Conservation (phyloP, 2,797 vertebrate species). For the Amphiprion clarkii region DNA sequence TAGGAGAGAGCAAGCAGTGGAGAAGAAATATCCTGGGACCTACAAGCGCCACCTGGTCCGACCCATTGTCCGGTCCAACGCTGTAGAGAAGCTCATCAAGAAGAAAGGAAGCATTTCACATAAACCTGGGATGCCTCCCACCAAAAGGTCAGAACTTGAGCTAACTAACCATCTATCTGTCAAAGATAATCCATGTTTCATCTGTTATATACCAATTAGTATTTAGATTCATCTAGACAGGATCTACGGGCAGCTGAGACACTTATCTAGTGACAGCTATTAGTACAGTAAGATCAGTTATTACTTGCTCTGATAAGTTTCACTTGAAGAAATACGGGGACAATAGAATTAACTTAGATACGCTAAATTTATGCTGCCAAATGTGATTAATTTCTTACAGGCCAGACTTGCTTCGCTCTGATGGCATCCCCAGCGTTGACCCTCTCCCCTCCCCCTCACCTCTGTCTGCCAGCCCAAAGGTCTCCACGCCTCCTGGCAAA, state of each 20-base stretch:
- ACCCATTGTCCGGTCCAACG: constrained; percentile 94
- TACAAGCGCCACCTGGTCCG: constrained; percentile 96
- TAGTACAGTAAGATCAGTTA: not conserved
- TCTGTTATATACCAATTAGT: not conserved
- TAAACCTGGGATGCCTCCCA: constrained; percentile 88
- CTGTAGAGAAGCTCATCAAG: constrained; percentile 98
- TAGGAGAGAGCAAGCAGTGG: constrained; percentile 97
- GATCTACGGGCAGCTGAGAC: too few species aligned
- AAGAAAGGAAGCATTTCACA: constrained; percentile 92
- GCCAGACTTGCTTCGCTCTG: constrained; percentile 94
- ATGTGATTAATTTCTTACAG: constrained; percentile 77
- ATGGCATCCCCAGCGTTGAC: constrained; percentile 92
- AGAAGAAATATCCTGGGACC: constrained; percentile 97
- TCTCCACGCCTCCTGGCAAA: constrained; percentile 92
- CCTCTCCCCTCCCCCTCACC: constrained; percentile 89
- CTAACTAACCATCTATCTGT: not conserved
- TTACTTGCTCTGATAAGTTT: not conserved
- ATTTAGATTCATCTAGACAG: not conserved
- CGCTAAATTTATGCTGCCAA: not conserved
- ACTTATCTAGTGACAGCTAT: too few species aligned
- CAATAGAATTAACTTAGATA: not conserved
- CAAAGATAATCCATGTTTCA: not conserved
- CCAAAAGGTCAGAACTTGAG: constrained; percentile 88
- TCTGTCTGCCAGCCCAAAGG: constrained; percentile 94
- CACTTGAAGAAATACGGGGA: not conserved